These are phyloP conservation scores for Dicerorhinus sumatrensis DNA, from an alignment of 2,113 vertebrate species.

Conservation along the genomic window DNA sequence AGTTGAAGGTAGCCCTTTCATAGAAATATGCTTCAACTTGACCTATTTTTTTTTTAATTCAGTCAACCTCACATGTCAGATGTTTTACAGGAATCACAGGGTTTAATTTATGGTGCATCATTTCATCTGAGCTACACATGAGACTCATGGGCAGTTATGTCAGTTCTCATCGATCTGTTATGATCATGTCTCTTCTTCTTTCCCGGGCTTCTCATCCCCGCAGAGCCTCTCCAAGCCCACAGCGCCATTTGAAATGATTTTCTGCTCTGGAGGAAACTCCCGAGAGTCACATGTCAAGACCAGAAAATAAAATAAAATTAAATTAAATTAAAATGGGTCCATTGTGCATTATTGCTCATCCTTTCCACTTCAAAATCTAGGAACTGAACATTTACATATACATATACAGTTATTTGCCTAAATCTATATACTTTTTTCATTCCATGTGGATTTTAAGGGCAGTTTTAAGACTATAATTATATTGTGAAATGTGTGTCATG, in stretches of 20 bases:
- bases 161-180: slow-evolving; percentile 29
- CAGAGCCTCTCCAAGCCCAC: not conserved
- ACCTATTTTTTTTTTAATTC: not conserved
- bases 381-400: not conserved
- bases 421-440: not conserved
- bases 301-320: slow-evolving; percentile 39
- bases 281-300: slow-evolving; percentile 33
- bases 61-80: not conserved
- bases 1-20: not conserved
- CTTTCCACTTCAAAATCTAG: not conserved
- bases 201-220: not conserved
- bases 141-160: not conserved
- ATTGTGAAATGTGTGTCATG: not conserved
- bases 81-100: not conserved
- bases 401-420: not conserved
- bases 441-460: not conserved
- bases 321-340: not conserved
- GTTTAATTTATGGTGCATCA: not conserved
- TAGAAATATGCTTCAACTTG: not conserved
- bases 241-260: slow-evolving; percentile 27
- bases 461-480: not conserved
- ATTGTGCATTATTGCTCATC: not conserved
- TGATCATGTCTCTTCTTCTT: slow-evolving; percentile 24
- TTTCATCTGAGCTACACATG: not conserved
- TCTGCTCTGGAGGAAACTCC: slow-evolving; percentile 24